These are phyloP conservation scores for Mactromeris polynyma DNA, from an alignment of 2,888 invertebrate genomes.

Conservation along the genomic window DNA sequence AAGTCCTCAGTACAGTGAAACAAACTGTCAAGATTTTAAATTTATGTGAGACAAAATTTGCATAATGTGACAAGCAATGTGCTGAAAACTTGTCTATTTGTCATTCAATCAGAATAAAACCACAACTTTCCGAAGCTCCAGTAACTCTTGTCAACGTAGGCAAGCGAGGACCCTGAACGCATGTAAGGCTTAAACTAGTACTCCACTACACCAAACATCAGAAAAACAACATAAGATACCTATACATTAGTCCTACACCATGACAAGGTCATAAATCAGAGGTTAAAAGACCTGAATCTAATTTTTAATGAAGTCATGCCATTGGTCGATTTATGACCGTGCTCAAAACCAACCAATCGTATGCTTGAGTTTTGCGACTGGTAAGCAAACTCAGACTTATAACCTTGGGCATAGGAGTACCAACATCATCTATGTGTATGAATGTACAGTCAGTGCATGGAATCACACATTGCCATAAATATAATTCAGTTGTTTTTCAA, in stretches of 20 bases:
- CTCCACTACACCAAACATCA: no score
- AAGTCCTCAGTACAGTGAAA: not conserved
- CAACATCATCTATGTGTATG: no score
- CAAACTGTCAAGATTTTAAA: conserved; percentile 12
- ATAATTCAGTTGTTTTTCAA: no score
- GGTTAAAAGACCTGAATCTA: no score
- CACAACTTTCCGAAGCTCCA: not conserved
- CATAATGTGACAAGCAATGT: conserved; percentile 1
- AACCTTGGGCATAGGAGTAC: no score
- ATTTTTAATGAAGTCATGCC: not conserved
- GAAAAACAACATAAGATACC: no score
- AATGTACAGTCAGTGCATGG: no score
- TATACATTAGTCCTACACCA: no score
- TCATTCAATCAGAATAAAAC: not conserved
- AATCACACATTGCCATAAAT: no score
- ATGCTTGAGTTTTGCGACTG: not conserved
- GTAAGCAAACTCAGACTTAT: no score
- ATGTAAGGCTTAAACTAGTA: not conserved
- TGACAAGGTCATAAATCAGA: no score
- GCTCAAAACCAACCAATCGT: not conserved
- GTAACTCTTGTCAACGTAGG: not conserved
- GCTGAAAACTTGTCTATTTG: not conserved
- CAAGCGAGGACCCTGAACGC: not conserved
- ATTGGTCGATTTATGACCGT: not conserved
- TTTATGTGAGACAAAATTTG: conserved; percentile 1